These are phyloP conservation scores for Hiodon tergisus DNA, from an alignment of 2,113 vertebrate genomes.

Conservation along the genomic window DNA sequence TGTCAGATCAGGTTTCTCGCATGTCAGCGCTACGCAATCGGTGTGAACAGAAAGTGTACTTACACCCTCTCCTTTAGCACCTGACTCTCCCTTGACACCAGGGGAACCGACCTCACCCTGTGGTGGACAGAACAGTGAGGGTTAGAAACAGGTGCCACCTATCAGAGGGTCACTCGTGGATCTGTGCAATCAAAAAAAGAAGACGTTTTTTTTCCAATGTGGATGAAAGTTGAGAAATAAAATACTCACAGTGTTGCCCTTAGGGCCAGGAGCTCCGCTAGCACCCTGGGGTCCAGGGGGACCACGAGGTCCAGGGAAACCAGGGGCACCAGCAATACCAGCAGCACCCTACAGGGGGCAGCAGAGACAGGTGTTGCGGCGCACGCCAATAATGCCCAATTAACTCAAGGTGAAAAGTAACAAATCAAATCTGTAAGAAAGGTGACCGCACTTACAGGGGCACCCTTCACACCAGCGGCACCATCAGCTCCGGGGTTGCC, in stretches of 20 bases:
- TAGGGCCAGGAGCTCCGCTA: constrained; percentile 80
- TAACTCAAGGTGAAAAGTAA: not conserved
- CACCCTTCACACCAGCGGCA: constrained; percentile 83
- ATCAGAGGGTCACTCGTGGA: too few species aligned
- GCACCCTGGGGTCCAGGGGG: constrained; percentile 85
- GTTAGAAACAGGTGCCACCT: not conserved
- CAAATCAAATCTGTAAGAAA: not conserved
- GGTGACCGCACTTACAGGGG: constrained; percentile 69
- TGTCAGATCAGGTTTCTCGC: too few species aligned
- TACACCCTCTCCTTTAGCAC: constrained; percentile 89
- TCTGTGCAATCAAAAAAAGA: not conserved
- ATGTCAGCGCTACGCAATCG: too few species aligned
- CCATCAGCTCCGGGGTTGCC: constrained; percentile 90
- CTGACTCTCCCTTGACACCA: constrained; percentile 85
- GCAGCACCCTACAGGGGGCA: constrained; percentile 78
- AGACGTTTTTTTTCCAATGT: not conserved
- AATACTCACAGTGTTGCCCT: constrained; percentile 90
- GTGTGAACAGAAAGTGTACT: constrained; percentile 51
- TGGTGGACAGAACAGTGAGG: constrained; percentile 10
- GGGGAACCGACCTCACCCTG: constrained; percentile 87
- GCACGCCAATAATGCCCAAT: not conserved
- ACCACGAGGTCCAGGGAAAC: constrained; percentile 94
- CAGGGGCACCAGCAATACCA: constrained; percentile 92
- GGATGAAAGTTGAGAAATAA: not conserved
- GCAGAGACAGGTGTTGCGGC: constrained; percentile 19